phyloP scores from a whole-genome alignment of 2,888 invertebrate species.

The Caenorhabditis becei region DNA sequence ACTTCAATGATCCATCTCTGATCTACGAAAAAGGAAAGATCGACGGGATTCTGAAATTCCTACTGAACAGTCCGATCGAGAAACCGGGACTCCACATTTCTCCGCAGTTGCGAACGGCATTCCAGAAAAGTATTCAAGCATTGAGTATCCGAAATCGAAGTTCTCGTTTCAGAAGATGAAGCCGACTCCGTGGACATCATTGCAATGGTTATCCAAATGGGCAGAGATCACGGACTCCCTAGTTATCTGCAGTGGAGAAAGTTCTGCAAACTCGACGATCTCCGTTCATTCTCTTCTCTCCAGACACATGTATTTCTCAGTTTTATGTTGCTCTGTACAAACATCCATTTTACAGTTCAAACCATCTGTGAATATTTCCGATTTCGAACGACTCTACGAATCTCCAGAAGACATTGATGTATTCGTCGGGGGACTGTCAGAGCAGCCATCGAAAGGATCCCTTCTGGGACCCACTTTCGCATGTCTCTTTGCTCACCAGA shows the following conservation, averaged over 20 bases:
- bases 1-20: conserved; percentile 67
- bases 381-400: conserved; percentile 64
- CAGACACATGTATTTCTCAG: conserved; percentile 38
- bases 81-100: conserved; percentile 75
- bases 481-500: conserved; percentile 80
- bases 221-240: conserved; percentile 79
- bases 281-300: conserved; percentile 63
- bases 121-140: conserved; percentile 56
- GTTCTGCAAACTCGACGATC: conserved; percentile 73
- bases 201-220: conserved; percentile 78
- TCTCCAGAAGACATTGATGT: conserved; percentile 80
- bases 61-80: conserved; percentile 73
- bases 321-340: neutral
- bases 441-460: conserved; percentile 75
- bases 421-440: conserved; percentile 80
- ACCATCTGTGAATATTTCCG: conserved; percentile 56
- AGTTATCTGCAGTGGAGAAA: conserved; percentile 76
- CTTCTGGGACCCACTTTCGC: conserved; percentile 81
- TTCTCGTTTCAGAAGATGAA: conserved; percentile 32
- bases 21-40: conserved; percentile 61
- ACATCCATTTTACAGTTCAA: conserved; percentile 51
- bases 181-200: conserved; percentile 70
- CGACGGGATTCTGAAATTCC: conserved; percentile 70
- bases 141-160: neutral
- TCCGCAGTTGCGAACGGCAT: conserved; percentile 71